Base-by-base conservation (phyloP, 1,140 invertebrate genomes). In the Phocides pigmalion region DNA sequence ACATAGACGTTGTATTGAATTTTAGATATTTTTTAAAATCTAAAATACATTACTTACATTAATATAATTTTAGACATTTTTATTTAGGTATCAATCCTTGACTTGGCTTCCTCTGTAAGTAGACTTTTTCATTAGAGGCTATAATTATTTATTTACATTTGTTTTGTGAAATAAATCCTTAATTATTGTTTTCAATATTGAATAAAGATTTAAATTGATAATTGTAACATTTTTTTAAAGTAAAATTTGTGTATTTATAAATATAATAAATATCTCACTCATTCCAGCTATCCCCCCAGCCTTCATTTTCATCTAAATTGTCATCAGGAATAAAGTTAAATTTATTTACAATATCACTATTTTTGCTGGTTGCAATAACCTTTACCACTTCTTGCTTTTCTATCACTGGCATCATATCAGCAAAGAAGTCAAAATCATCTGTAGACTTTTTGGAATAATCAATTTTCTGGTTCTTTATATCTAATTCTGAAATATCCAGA, bases 391-490 rank as follows among this genome's bases (percentile, higher is more conserved):
- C 92, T 6, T 94, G 92, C 69, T 94, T 94, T 46, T 95, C 93
- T 71, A 97, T 96, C 3, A 96, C 93, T 4, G 96, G 96, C 70
- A 95, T 95, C 96, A 97, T 97, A 77, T 97, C 96, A 51, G 94
- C 95, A 74, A 97, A 97, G 70, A 96, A 96, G 77, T 97, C 95
- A 72, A 95, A 92, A 62, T 95, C 94, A 58, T 94, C 93, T 14
- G 68, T 62, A 28, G 67, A 71, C 50, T 90, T 88, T 25, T 90
- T 89, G 5, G 73, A 71, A 44, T 76, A 68, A 20, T 88, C 87
- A 11, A 85, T 74, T 65, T 93, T 94, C 53, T 95, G 94, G 78
- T 95, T 94, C 80, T 96, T 95, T 42, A 96, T 96, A 76, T 96
- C 96, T 15, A 96, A 86, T 63, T 95, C 94, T 3, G 93, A 93